phyloP scores from a whole-genome alignment of 2,888 invertebrate species.

The Lypha dubia region DNA sequence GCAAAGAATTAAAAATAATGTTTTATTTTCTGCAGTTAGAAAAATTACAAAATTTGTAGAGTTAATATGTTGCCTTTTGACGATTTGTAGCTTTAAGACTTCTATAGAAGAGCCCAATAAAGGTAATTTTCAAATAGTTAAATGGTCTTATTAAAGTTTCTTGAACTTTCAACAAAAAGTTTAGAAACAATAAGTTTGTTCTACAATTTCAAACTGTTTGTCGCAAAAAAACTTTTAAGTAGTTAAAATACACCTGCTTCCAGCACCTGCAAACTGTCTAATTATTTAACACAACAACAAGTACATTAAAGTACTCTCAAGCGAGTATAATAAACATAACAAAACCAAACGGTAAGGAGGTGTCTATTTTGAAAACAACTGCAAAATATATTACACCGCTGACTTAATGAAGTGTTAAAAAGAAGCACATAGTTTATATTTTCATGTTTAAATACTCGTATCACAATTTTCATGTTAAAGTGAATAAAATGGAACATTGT shows the following conservation, averaged over 20 bases:
- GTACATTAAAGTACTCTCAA: constrained; percentile 9
- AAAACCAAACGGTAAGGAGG: constrained; percentile 13
- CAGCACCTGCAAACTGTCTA: constrained; percentile 23
- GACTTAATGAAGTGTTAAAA: constrained; percentile 52
- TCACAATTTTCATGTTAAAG: neutral
- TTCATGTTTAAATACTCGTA: neutral
- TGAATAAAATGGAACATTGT: neutral
- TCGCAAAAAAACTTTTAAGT: neutral
- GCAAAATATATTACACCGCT: constrained; percentile 31
- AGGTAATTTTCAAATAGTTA: neutral
- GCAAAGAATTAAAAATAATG: too few relatives aligned
- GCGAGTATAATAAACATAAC: constrained; percentile 25
- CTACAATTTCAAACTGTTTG: neutral
- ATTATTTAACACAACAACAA: constrained; percentile 23
- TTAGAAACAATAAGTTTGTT: neutral
- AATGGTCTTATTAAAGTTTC: constrained; percentile 14
- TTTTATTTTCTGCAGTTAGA: too few relatives aligned
- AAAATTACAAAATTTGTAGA: too few relatives aligned
- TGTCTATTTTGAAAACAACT: neutral
- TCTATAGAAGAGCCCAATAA: neutral
- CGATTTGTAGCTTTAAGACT: too few relatives aligned
- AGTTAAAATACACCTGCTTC: neutral
- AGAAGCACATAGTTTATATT: neutral
- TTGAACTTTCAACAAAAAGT: constrained; percentile 19
- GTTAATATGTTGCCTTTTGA: too few relatives aligned